Evolutionary conservation across 92 coral and sea anemone species (phyloP), one percentile per base, ranked within the genome.

Genomic region (Heteractis magnifica): DNA sequence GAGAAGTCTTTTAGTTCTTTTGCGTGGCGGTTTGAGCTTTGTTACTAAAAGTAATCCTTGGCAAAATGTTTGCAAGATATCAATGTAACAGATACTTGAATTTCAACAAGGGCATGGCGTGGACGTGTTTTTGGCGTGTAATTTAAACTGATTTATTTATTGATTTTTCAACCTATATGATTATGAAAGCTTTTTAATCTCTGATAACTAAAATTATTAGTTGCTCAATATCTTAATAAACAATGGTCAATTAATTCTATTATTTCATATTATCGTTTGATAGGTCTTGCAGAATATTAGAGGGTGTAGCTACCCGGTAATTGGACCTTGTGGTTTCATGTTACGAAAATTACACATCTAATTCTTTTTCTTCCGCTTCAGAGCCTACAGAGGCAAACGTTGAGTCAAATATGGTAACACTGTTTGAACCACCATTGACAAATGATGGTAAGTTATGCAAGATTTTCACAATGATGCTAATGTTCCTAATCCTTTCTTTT

Each of bases 371-470:
- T 79, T 60, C 56, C 16, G 50, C 21, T 81, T 68, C 84, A 81
- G 84, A 81, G 53, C 73, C 84, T 49, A 81, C 19, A 16, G 9
- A 44, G 58, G 50, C 74, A 51, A 65, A 14, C 44, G 75, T 68
- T 14, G 73, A 81, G 19, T 12, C 20, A 44, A 51, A 52, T 19
- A 55, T n/a, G 49, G 84, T 71, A 23, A 49, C 79, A 7, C 18
- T 76, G 21, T 49, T 78, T 26, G 81, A 71, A 6, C 64, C 58
- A 51, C 84, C 76, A 0, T 41, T 70, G 20, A 19, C 26, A 6
- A 81, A 81, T 52, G 58, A 68, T 20, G 84, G 84, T 81, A 81
- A 68, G 84, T 11, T 14, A 0, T 68, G 73, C 73, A 10, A 68
- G 14, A 68, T 6, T 7, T 10, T 68, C 10, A 68, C 49, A 20